Evolutionary conservation across 2,797 vertebrate genomes (phyloP).

Genomic region (Lutjanus argentimaculatus): DNA sequence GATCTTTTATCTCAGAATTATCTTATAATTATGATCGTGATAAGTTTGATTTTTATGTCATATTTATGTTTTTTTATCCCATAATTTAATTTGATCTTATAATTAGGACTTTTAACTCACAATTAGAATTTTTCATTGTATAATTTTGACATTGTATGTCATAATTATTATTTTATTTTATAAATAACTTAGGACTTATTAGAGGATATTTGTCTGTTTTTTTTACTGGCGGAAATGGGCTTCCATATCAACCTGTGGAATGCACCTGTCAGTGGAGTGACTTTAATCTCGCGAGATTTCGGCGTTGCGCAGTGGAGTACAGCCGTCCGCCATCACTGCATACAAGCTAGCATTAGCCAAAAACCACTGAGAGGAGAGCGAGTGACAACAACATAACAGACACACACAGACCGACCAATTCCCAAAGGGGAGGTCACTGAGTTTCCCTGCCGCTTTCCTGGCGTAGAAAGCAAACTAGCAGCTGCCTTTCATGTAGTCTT

Average conservation of each 20-base stretch:
- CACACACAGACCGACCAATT: conserved; percentile 62
- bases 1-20: no score
- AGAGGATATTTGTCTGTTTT: no score
- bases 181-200: no score
- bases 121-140: no score
- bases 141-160: no score
- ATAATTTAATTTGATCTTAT: no score
- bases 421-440: conserved; percentile 73
- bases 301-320: conserved; percentile 90
- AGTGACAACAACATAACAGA: conserved; percentile 77
- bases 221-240: no score
- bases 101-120: no score
- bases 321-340: conserved; percentile 91
- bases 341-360: conserved; percentile 80
- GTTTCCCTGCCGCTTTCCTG: conserved; percentile 64
- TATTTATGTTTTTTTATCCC: no score
- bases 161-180: no score
- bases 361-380: conserved; percentile 76
- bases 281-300: conserved; percentile 78
- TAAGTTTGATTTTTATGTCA: no score
- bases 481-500: conserved; percentile 82
- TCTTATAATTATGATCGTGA: no score
- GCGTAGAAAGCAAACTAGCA: conserved; percentile 66
- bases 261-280: conserved; percentile 66
- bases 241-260: conserved; percentile 64